A percentile compares a stretch with the other conserved stretches of the same genome.
Conservation (phyloP, 2,113 vertebrate genomes). For the Alexandromys fortis region DNA sequence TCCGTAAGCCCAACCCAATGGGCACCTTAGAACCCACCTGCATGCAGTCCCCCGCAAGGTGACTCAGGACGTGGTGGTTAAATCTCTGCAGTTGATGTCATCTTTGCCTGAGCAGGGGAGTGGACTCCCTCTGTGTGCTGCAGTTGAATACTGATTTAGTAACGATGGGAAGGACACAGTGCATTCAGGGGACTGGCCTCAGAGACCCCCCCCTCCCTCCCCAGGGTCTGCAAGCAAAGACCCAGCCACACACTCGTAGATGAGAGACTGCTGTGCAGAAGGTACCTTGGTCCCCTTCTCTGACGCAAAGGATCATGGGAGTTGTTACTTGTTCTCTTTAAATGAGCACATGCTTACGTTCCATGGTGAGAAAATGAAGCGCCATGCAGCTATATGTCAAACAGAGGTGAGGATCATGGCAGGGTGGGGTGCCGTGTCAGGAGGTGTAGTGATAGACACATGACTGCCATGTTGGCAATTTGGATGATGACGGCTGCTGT, state of each 20-base stretch:
- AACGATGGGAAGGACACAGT: not conserved
- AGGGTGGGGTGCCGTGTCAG: too few relatives aligned
- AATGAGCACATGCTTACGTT: not conserved
- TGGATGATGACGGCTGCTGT: accelerated
- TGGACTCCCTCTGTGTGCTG: too few relatives aligned
- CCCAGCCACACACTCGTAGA: not conserved
- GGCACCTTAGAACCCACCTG: not conserved
- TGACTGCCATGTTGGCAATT: not conserved
- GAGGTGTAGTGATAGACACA: accelerated
- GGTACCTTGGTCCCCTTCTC: not conserved
- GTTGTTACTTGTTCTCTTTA: not conserved
- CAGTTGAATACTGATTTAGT: not conserved
- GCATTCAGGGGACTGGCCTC: not conserved
- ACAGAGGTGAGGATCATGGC: not conserved
- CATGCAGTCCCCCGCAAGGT: not conserved
- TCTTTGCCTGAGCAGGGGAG: not conserved
- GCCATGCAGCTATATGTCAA: not conserved
- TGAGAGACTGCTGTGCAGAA: not conserved
- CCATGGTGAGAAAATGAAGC: not conserved
- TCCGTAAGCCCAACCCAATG: not conserved
- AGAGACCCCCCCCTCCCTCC: not conserved
- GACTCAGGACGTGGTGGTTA: not conserved
- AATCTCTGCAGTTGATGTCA: not conserved
- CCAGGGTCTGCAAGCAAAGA: not conserved
- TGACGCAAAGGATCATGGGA: not conserved